A percentile compares a stretch with the other conserved stretches of the same genome.
Evolutionary conservation across 2,113 vertebrate genomes (phyloP).

Genomic region (Danionella cerebrum): DNA sequence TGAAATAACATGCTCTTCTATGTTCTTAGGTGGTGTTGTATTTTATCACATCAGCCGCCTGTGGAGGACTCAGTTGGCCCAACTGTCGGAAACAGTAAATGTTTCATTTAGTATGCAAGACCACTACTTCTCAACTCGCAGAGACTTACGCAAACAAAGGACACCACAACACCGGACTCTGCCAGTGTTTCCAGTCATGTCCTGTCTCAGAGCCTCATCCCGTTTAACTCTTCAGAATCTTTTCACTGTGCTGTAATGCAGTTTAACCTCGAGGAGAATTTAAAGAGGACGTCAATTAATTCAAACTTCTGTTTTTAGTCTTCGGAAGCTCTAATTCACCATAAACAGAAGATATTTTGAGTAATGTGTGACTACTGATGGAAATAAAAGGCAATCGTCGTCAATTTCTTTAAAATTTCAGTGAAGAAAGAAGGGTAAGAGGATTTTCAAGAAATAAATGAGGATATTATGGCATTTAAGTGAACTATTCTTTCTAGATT

Average conservation of each 20-base stretch:
- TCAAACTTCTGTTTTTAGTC: not conserved
- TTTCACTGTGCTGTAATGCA: constrained; percentile 7
- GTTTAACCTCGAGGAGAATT: not conserved
- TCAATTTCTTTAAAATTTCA: too few relatives aligned
- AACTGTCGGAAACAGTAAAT: constrained; percentile 73
- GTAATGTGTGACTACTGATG: too few relatives aligned
- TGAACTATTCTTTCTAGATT: too few relatives aligned
- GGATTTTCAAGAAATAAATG: too few relatives aligned
- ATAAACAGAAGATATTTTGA: too few relatives aligned
- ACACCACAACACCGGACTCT: constrained; percentile 1
- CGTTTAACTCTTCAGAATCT: not conserved
- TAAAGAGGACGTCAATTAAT: not conserved
- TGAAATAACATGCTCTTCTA: not conserved
- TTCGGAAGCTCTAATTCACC: too few relatives aligned
- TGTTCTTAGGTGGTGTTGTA: constrained; percentile 77
- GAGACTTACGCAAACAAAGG: not conserved
- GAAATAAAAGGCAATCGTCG: not conserved
- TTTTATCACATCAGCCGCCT: constrained; percentile 78
- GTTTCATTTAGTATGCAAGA: not conserved
- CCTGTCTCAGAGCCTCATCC: not conserved
- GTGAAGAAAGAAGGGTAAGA: too few relatives aligned
- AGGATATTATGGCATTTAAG: too few relatives aligned
- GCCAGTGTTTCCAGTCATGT: not conserved
- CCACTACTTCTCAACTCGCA: not conserved
- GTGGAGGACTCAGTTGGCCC: constrained; percentile 83